Base-by-base conservation (phyloP, 2,888 invertebrate genomes). In the Smittia aterrima region DNA sequence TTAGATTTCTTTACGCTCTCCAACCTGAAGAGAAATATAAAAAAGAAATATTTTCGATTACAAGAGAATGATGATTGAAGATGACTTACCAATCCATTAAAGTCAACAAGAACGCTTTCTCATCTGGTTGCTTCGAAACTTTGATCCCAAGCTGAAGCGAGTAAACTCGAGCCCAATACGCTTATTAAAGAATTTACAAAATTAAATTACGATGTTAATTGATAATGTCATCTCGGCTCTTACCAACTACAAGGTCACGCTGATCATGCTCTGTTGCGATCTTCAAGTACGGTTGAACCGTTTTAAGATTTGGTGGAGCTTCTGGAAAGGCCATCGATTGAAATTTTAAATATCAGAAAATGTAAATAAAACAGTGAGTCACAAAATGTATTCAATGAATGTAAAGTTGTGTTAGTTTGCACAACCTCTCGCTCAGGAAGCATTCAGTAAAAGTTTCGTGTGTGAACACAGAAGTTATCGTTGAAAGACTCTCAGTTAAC, bases 1-100 rank as follows among this genome's bases (percentile, higher is more conserved):
- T 89, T 82, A 25, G 84, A 81, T 78, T 89, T 89, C 80, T 95
- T 95, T 7, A 90, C 88, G 79, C 86, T 85, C 83, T 98, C 98
- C 75, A 98, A 83, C n/a, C n/a, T n/a, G n/a, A n/a, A n/a, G n/a
- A n/a, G n/a, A n/a, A n/a, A n/a, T n/a, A n/a, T n/a, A n/a, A n/a
- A n/a, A n/a, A n/a, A n/a, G n/a, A n/a, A n/a, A n/a, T n/a, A n/a
- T n/a, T n/a, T n/a, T n/a, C n/a, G n/a, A n/a, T n/a, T n/a, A n/a
- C n/a, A n/a, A n/a, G n/a, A n/a, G n/a, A n/a, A n/a, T n/a, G n/a
- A n/a, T n/a, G n/a, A n/a, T n/a, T n/a, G n/a, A n/a, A n/a, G n/a
- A n/a, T n/a, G n/a, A n/a, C n/a, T n/a, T n/a, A n/a, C 92, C 93
- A 93, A 80, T 95, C 94, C 93, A 98, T 94, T 25, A 98, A 82